Conservation (phyloP, 2,797 vertebrate species). For the Notamacropus eugenii region DNA sequence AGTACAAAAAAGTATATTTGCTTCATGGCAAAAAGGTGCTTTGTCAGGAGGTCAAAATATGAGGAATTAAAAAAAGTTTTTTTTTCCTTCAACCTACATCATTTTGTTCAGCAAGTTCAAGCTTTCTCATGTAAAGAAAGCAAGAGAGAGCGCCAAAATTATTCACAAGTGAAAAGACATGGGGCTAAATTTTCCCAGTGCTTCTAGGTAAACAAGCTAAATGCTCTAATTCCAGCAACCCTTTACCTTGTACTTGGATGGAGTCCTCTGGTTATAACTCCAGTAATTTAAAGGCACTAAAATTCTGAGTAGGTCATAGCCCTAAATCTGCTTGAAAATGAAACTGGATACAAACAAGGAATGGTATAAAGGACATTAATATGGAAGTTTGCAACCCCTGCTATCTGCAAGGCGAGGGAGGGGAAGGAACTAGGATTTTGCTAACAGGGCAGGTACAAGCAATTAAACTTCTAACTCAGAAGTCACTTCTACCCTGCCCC, state of each 20-base stretch:
- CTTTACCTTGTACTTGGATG: conserved; percentile 17
- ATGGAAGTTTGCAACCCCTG: neutral
- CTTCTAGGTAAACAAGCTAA: conserved; percentile 26
- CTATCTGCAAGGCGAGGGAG: neutral
- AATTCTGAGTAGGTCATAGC: neutral
- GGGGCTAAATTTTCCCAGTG: conserved; percentile 46
- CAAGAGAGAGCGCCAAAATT: conserved; percentile 42
- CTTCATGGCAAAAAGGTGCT: conserved; percentile 43
- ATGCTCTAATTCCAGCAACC: neutral
- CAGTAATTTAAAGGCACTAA: conserved; percentile 49
- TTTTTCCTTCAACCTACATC: conserved; percentile 33
- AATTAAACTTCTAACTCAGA: neutral
- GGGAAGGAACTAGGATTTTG: neutral
- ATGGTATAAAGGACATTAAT: neutral
- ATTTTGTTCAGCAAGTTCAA: conserved; percentile 42
- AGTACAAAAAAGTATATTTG: conserved; percentile 41
- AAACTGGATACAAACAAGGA: neutral
- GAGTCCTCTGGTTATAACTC: conserved; percentile 43
- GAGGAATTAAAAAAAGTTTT: conserved; percentile 26
- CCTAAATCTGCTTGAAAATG: neutral
- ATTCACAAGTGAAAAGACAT: conserved; percentile 56
- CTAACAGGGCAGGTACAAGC: neutral
- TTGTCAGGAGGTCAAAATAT: conserved; percentile 42
- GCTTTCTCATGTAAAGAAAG: conserved; percentile 45
- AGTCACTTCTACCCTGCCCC: neutral